Conservation (phyloP, 2,888 invertebrate species). For the Pyrrhosoma nymphula region DNA sequence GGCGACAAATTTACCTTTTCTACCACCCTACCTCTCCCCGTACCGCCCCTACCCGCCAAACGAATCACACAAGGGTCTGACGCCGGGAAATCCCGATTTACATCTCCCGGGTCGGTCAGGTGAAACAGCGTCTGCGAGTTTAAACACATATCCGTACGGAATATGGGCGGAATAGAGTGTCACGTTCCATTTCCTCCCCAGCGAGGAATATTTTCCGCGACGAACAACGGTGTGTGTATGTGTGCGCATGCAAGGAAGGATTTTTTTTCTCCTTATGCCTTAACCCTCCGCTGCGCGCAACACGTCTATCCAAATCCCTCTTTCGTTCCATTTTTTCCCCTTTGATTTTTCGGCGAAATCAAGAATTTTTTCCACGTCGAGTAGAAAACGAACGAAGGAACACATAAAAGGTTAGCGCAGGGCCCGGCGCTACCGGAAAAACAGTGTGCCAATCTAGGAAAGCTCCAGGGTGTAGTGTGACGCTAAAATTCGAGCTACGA, state of each 20-base stretch:
- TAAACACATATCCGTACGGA: conserved; percentile 40
- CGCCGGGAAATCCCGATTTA: conserved; percentile 58
- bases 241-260: neutral
- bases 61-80: conserved; percentile 45
- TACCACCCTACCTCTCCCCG: neutral
- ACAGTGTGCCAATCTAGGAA: neutral
- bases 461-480: neutral
- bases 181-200: conserved; percentile 59
- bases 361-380: conserved; percentile 30
- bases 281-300: conserved; percentile 9
- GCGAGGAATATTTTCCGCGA: conserved; percentile 26
- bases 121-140: conserved; percentile 61
- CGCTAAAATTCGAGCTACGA: neutral
- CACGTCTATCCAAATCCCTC: conserved; percentile 44
- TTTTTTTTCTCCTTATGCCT: neutral
- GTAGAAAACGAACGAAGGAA: neutral
- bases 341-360: conserved; percentile 56
- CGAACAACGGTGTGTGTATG: neutral
- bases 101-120: conserved; percentile 60
- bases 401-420: neutral
- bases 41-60: neutral
- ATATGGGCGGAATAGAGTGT: conserved; percentile 28
- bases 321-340: neutral
- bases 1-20: conserved; percentile 66
- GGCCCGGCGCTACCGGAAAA: neutral